phyloP scores from a whole-genome alignment of 2,888 invertebrate genomes.

The Erannis defoliaria region DNA sequence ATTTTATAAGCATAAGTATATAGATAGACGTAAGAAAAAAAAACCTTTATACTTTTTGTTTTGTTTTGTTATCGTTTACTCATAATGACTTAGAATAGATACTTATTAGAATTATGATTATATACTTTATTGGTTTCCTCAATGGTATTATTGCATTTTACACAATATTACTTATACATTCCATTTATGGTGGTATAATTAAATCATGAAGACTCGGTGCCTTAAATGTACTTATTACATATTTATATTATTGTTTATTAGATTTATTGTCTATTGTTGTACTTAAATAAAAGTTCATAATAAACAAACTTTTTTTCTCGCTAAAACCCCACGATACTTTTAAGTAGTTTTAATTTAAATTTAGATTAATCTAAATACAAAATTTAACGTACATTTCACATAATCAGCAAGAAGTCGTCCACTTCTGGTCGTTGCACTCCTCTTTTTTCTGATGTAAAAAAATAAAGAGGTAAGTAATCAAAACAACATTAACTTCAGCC shows the following conservation, averaged over 20 bases:
- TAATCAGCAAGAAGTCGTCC: too few relatives aligned
- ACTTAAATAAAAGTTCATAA: not conserved
- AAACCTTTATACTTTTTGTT: too few relatives aligned
- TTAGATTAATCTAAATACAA: too few relatives aligned
- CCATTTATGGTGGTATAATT: conserved; percentile 3
- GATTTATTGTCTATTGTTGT: not conserved
- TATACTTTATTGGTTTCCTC: not conserved
- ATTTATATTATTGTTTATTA: conserved; percentile 2
- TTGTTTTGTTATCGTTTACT: not conserved
- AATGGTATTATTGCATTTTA: not conserved
- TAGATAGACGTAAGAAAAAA: not conserved
- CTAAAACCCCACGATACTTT: not conserved
- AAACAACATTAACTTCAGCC: too few relatives aligned
- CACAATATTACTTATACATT: conserved; percentile 16
- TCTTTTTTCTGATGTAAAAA: too few relatives aligned
- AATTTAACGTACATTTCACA: too few relatives aligned
- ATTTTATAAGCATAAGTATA: not conserved
- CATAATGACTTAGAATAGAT: not conserved
- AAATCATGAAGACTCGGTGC: conserved; percentile 5
- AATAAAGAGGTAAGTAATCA: too few relatives aligned
- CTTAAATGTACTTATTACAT: conserved; percentile 5
- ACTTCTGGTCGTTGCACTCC: too few relatives aligned
- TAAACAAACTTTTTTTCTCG: not conserved
- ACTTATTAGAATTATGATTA: not conserved
- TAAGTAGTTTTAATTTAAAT: too few relatives aligned